phyloP scores from a whole-genome alignment of 2,888 invertebrate species.

The Catocala fraxini region DNA sequence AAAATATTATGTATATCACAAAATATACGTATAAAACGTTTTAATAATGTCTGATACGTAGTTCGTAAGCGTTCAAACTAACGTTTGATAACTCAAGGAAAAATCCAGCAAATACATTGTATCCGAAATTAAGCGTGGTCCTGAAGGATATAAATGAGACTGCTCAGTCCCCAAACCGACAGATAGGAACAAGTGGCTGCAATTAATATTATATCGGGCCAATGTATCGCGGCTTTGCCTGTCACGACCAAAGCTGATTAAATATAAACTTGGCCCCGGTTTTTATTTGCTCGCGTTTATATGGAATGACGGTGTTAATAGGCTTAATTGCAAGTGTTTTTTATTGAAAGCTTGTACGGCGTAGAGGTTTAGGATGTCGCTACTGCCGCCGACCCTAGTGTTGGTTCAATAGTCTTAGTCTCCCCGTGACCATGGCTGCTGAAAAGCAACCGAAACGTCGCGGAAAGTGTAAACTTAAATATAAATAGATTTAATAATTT shows the following conservation, averaged over 20 bases:
- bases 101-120: conserved; percentile 23
- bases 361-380: no score
- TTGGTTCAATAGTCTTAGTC: no score
- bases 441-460: no score
- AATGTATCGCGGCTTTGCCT: conserved; percentile 35
- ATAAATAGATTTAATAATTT: no score
- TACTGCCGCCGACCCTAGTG: no score
- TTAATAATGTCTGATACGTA: no score
- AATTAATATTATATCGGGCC: conserved; percentile 49
- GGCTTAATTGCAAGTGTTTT: neutral
- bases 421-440: no score
- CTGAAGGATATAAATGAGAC: conserved; percentile 43
- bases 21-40: no score
- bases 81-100: neutral
- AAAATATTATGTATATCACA: no score
- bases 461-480: no score
- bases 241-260: conserved; percentile 32
- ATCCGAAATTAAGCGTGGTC: conserved; percentile 28
- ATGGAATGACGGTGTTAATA: neutral
- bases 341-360: no score
- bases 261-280: conserved; percentile 20
- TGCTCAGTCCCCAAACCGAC: conserved; percentile 23
- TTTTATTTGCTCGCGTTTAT: neutral
- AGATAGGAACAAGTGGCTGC: conserved; percentile 38
- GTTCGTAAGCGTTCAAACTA: no score